Evolutionary conservation across 2,888 invertebrate genomes (phyloP), one percentile per base, ranked within the genome.

Genomic region (Rhaphigaster nebulosa): DNA sequence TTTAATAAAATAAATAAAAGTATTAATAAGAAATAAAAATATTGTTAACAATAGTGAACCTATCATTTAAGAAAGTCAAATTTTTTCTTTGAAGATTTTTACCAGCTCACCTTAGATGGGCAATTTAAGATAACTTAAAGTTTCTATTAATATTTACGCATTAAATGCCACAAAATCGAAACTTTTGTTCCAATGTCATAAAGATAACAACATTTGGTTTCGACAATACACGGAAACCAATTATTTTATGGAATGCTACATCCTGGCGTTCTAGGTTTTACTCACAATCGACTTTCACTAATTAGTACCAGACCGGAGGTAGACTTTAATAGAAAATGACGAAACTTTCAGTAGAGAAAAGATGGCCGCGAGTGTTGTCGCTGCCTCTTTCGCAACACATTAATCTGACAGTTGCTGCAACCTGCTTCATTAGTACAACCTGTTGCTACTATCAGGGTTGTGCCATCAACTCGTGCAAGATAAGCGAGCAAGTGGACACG

Each of bases 371-470:
- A 38, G 70, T 38, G 34, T 38, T 34, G 38, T 76, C 70, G 70
- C 70, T 29, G 70, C 6, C 23, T 2, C 34, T 76, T 76, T 1
- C 70, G 8, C 70, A 76, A 76, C 29, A 76, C 34, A 10, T 15
- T 65, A 65, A 65, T 65, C 65, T 76, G 70, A 8, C 20, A 23
- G 70, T 76, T 76, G 70, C 70, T 1, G 20, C 38, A 76, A 76
- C 70, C 20, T 38, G 29, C 38, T 76, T 76, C 70, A 76, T 76
- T 76, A 76, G 70, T 76, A 76, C 70, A 38, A 76, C 70, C 70
- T 6, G 38, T 76, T 34, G 70, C 70, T 76, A 76, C 70, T 76
- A 38, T 76, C 70, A 38, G 29, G 34, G 70, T 76, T 76, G 70
- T 34, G 70, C 38, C 70, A 76, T 38, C 70, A 76, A 38, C 20